A percentile compares a stretch with the other conserved stretches of the same genome.
Evolutionary conservation across 2,797 vertebrate genomes (phyloP).

Genomic region (Tinamus major): DNA sequence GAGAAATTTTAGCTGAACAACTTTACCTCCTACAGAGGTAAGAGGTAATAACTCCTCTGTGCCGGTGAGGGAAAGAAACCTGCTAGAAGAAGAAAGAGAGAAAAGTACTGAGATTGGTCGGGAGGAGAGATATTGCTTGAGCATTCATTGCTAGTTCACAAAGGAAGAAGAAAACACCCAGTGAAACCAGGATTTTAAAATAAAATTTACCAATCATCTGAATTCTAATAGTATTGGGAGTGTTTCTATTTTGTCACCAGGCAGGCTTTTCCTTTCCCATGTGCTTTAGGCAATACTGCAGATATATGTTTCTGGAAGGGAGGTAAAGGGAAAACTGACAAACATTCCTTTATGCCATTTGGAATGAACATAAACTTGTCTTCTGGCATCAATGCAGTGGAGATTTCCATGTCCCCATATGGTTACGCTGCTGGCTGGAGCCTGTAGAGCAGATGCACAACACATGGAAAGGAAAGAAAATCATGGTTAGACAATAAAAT

Average conservation of each 20-base stretch:
- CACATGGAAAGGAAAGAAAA: constrained; percentile 65
- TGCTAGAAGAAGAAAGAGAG: neutral
- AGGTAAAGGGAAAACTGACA: constrained; percentile 46
- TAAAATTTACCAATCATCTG: constrained; percentile 1
- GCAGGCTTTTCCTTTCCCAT: neutral
- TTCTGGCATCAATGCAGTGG: constrained; percentile 56
- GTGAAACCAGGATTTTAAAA: neutral
- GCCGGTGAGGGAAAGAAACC: neutral
- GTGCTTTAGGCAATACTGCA: constrained; percentile 24
- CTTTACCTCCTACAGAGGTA: constrained; percentile 23
- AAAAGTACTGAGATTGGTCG: neutral
- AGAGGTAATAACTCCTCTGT: neutral
- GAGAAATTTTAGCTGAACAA: neutral
- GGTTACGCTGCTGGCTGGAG: constrained; percentile 64
- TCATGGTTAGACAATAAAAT: constrained; percentile 29
- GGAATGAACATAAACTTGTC: constrained; percentile 65
- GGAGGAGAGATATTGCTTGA: neutral
- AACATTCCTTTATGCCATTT: constrained; percentile 57
- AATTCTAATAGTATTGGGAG: neutral
- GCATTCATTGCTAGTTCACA: constrained; percentile 5
- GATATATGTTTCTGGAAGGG: neutral
- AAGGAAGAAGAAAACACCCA: neutral
- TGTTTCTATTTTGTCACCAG: constrained; percentile 17
- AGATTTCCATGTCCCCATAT: constrained; percentile 72
- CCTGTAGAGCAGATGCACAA: constrained; percentile 62